phyloP scores from a whole-genome alignment of 2,797 vertebrate genomes.

The Sebastes alutus region DNA sequence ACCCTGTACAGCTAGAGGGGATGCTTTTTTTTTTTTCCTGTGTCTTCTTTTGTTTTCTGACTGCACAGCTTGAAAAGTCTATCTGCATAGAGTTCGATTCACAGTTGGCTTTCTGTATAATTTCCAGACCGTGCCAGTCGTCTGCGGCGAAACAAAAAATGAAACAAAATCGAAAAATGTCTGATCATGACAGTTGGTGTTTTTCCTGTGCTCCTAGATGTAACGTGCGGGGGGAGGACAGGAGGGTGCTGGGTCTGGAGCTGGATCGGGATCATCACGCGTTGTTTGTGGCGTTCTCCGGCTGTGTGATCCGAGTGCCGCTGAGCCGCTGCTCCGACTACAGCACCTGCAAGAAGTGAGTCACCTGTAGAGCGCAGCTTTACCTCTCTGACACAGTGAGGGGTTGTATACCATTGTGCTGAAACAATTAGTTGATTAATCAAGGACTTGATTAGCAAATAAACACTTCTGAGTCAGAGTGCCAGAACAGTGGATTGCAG shows the following conservation, averaged over 20 bases:
- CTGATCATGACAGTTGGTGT: not conserved
- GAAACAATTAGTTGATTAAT: not conserved
- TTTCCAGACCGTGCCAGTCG: conserved; percentile 14
- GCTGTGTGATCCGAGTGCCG: conserved; percentile 88
- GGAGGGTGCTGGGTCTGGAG: conserved; percentile 87
- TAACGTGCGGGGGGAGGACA: conserved; percentile 82
- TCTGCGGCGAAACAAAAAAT: not conserved
- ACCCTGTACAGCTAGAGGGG: conserved; percentile 53
- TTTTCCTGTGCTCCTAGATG: conserved; percentile 79
- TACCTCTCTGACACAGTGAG: not conserved
- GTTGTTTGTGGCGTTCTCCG: conserved; percentile 90
- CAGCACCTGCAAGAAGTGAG: conserved; percentile 88
- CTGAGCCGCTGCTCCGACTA: conserved; percentile 88
- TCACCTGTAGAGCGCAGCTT: conserved; percentile 3
- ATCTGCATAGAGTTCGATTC: conserved; percentile 29
- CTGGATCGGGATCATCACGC: conserved; percentile 89
- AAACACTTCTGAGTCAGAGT: not conserved
- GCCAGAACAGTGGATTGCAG: not conserved
- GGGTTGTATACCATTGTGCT: not conserved
- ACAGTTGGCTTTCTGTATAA: conserved; percentile 9
- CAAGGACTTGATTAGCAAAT: not conserved
- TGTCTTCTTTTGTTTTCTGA: conserved; percentile 47
- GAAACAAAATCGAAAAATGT: not conserved
- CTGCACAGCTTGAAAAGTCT: conserved; percentile 37
- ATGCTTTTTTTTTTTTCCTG: not conserved